Evolutionary conservation across 2,797 vertebrate genomes (phyloP), one percentile per base, ranked within the genome.

Genomic region (Falco naumanni): DNA sequence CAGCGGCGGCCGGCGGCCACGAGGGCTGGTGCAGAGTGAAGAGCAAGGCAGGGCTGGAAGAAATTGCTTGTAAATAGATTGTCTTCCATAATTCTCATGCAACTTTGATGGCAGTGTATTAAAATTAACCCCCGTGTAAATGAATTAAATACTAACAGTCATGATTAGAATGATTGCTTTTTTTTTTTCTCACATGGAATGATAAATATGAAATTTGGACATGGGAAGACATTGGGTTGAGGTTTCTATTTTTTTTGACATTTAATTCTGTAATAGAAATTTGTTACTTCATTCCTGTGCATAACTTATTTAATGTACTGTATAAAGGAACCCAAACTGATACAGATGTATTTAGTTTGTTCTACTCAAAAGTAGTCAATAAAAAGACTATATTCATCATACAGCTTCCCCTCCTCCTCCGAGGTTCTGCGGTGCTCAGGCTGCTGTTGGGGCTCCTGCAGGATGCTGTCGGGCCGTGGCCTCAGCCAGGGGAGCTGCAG

Each of bases 301-400:
- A 97, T 98, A 98, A 98, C 97, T 98, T 98, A 98, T 98, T 98
- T 98, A 98, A 98, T 97, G 97, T 98, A 96, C 97, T 98, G 97
- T 98, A 98, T 97, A 98, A 98, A 98, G 92, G 96, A 98, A 96
- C 96, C 95, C 93, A 72, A 97, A 97, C 97, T 96, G 97, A 97
- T 98, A 97, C 98, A 98, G 98, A 98, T 97, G 98, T 98, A 98
- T 98, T 98, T 98, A 98, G 98, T 98, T 98, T 98, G 98, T 98
- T 98, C 98, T 98, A 98, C 97, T 97, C 97, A 33, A 95, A 97
- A 97, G 97, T 98, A 98, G 98, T 98, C 98, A 98, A 98, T 98
- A 98, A 98, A 98, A 98, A 97, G 97, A 97, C 97, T 98, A 95
- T 98, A 97, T 98, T 98, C 97, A 97, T 95, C 97, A 91, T 90